A percentile compares a stretch with the other conserved stretches of the same genome.
Evolutionary conservation across 2,797 vertebrate genomes (phyloP).

Genomic region (Hozukius guyotensis): DNA sequence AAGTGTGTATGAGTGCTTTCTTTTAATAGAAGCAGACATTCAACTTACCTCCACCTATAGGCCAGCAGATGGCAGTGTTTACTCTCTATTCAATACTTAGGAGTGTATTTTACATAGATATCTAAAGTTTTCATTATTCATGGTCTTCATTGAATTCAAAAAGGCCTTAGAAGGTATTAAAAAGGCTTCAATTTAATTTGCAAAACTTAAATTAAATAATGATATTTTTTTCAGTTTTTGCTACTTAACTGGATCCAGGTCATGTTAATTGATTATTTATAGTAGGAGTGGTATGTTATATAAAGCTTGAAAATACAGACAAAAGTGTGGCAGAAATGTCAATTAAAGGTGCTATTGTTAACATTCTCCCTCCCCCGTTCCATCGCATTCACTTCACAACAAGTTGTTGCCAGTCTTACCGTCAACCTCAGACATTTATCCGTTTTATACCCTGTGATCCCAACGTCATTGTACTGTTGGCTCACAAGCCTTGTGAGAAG

Average conservation of each 20-base stretch:
- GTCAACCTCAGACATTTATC: no score
- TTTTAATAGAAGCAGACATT: not conserved
- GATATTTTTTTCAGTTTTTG: not conserved
- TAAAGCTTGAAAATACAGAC: not conserved
- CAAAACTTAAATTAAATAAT: not conserved
- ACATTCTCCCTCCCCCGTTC: no score
- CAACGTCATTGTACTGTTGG: no score
- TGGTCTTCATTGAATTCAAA: not conserved
- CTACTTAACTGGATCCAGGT: not conserved
- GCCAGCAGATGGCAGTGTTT: constrained; percentile 66
- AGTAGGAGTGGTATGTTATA: not conserved
- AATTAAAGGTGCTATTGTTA: not conserved
- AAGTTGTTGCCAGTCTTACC: no score
- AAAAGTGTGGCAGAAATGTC: not conserved
- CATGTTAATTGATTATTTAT: not conserved
- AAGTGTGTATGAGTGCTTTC: constrained; percentile 19
- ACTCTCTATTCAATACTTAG: not conserved
- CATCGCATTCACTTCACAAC: no score
- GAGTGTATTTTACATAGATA: not conserved
- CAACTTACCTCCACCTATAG: accelerated
- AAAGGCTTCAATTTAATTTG: not conserved
- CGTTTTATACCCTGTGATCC: no score
- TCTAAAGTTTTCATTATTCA: not conserved
- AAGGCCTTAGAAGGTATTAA: not conserved
- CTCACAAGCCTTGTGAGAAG: no score